phyloP scores from a whole-genome alignment of 2,113 vertebrate species.

The Ptyas mucosa region DNA sequence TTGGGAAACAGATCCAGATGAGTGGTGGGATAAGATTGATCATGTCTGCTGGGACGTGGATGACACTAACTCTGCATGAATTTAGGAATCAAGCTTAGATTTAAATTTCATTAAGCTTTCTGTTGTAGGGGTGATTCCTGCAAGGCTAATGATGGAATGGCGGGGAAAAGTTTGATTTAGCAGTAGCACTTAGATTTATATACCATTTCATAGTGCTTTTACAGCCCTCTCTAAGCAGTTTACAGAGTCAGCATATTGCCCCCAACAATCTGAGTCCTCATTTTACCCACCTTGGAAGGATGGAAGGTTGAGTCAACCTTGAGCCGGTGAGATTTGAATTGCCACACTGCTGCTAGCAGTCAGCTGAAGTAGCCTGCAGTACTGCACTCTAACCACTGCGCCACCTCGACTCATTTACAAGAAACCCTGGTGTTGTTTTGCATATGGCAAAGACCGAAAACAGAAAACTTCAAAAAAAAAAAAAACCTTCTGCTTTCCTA shows the following conservation, averaged over 20 bases:
- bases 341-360: too few species aligned
- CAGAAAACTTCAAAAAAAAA: too few species aligned
- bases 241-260: too few species aligned
- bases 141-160: neutral
- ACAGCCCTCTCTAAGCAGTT: too few species aligned
- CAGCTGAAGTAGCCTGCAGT: too few species aligned
- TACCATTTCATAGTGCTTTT: too few species aligned
- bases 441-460: neutral
- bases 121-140: slow-evolving; percentile 27
- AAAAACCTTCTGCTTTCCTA: neutral
- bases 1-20: slow-evolving; percentile 57
- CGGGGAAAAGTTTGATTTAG: neutral
- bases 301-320: too few species aligned
- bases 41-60: slow-evolving; percentile 44
- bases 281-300: too few species aligned
- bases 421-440: slow-evolving; percentile 10
- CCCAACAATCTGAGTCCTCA: too few species aligned
- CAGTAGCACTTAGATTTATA: too few species aligned
- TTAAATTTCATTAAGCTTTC: slow-evolving; percentile 47
- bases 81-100: slow-evolving; percentile 44
- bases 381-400: too few species aligned
- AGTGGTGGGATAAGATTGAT: slow-evolving; percentile 54
- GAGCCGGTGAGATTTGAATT: too few species aligned
- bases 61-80: slow-evolving; percentile 51
- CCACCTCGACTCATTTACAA: neutral